Evolutionary conservation across 2,888 invertebrate species (phyloP).

Genomic region (Chrysolina haemoptera): DNA sequence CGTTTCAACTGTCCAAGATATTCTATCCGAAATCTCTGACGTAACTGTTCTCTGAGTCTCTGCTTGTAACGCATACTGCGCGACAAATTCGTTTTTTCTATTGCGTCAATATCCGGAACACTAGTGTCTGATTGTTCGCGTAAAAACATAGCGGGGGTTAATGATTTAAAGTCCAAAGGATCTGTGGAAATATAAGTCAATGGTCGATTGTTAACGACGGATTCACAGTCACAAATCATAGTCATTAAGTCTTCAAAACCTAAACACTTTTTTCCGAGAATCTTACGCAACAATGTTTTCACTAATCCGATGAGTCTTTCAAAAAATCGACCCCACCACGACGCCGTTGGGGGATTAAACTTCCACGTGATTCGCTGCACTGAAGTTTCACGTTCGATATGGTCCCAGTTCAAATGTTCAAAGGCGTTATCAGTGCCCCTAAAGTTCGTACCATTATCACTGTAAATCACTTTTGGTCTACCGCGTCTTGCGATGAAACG

Average conservation of each 20-base stretch:
- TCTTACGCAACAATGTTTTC: constrained; percentile 62
- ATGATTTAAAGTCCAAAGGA: constrained; percentile 36
- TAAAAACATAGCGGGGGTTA: constrained; percentile 56
- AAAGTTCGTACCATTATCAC: constrained; percentile 65
- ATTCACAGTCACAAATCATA: constrained; percentile 36
- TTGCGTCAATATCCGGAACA: constrained; percentile 46
- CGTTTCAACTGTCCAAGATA: constrained; percentile 49
- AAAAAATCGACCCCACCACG: constrained; percentile 69
- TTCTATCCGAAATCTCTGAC: constrained; percentile 48
- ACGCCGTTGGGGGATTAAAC: constrained; percentile 38
- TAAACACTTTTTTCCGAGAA: constrained; percentile 59
- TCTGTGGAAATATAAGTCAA: constrained; percentile 36
- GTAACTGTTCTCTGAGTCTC: constrained; percentile 49
- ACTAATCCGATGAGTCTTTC: constrained; percentile 65
- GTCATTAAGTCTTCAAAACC: constrained; percentile 54
- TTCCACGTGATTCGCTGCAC: constrained; percentile 55
- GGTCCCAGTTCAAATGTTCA: constrained; percentile 54
- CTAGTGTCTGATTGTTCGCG: constrained; percentile 41
- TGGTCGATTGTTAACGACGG: constrained; percentile 36
- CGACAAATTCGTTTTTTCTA: constrained; percentile 44
- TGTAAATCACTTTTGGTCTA: constrained; percentile 52
- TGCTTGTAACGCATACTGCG: constrained; percentile 46
- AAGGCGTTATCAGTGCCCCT: constrained; percentile 57
- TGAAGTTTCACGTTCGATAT: constrained; percentile 45
- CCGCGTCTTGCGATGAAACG: constrained; percentile 62